Base-by-base conservation (phyloP, 2,888 invertebrate genomes). In the Flexamia atlantica region DNA sequence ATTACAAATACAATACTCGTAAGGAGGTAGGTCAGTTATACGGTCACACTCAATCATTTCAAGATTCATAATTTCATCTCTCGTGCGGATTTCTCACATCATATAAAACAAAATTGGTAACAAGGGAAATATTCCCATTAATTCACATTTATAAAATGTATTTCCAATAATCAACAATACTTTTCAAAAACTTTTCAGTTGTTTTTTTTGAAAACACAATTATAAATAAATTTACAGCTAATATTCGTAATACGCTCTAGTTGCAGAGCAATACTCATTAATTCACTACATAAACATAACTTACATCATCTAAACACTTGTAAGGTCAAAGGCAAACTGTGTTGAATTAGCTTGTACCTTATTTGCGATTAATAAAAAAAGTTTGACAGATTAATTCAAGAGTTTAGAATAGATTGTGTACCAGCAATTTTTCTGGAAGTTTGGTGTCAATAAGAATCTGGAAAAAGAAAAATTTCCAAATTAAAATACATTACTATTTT, bases 261-360 rank as follows among this genome's bases (percentile, higher is more conserved):
- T 25, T 50, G 46, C 12, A 20, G 74, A 76, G 74, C 74, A 76
- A 83, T 83, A 83, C 83, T 83, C 83, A 79, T 76, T 68, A 60
- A 42, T 42, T 50, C 84, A 68, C 84, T 84, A 84, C 84, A 84
- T 84, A 84, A 84, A 84, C 84, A 84, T 84, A 81, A 81, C 74
- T 74, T 72, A 70, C 20, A 50, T 10, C 23, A 30, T 40, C 42
- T 28, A 40, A 64, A 81, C 81, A 53, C 30, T 79, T 30, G 53
- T 32, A 50, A 57, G 36, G 36, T 57, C 10, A 57, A 79, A 79
- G 57, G 36, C 32, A 79, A 79, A 76, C 20, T 23, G 64, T 64
- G 64, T 64, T 30, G 30, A 57, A 64, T 64, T 64, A 28, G 64
- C 30, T 28, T 17, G 28, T 30, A 64, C 64, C 64, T 64, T 25